A percentile compares a stretch with the other conserved stretches of the same genome.
phyloP scores from a whole-genome alignment of 2,797 vertebrate genomes.

The Gadopsis marmoratus region DNA sequence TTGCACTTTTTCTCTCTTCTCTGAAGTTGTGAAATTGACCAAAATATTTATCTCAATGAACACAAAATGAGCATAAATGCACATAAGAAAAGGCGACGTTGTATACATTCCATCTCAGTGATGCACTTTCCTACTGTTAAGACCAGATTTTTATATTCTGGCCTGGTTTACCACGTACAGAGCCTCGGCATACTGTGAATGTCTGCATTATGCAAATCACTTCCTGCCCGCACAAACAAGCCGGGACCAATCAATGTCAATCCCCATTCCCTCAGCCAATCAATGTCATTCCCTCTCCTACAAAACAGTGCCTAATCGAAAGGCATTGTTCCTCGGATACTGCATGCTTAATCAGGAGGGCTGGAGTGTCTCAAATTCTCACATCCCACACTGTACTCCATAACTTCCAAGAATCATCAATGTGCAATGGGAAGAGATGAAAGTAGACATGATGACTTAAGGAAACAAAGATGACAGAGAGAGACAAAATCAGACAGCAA shows the following conservation, averaged over 20 bases:
- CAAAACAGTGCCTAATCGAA: conserved; percentile 75
- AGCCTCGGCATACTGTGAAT: conserved; percentile 74
- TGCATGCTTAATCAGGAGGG: conserved; percentile 71
- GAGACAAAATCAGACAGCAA: conserved; percentile 3
- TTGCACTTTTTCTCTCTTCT: conserved; percentile 12
- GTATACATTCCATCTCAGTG: conserved; percentile 22
- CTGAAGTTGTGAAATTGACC: conserved; percentile 25
- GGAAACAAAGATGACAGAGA: conserved; percentile 2
- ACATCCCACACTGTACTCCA: conserved; percentile 48
- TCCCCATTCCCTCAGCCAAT: conserved; percentile 81
- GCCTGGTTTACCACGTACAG: conserved; percentile 52
- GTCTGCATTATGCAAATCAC: conserved; percentile 83
- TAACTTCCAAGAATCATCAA: conserved; percentile 58
- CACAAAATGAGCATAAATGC: conserved; percentile 12
- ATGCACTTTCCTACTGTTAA: conserved; percentile 48
- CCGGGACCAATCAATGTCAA: conserved; percentile 85
- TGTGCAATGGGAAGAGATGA: conserved; percentile 46
- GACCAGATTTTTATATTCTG: conserved; percentile 65
- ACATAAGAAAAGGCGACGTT: conserved; percentile 14
- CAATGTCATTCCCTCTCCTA: conserved; percentile 80
- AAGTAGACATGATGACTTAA: conserved; percentile 43
- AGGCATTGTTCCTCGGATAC: conserved; percentile 70
- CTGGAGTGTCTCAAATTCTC: conserved; percentile 45
- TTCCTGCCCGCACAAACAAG: conserved; percentile 81
- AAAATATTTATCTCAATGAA: conserved; percentile 18